Percentiles rank a stretch among this genome's conserved stretches.
These are phyloP conservation scores for Tolypeutes matacus DNA, from an alignment of 2,797 vertebrate species.

Conservation along the genomic window DNA sequence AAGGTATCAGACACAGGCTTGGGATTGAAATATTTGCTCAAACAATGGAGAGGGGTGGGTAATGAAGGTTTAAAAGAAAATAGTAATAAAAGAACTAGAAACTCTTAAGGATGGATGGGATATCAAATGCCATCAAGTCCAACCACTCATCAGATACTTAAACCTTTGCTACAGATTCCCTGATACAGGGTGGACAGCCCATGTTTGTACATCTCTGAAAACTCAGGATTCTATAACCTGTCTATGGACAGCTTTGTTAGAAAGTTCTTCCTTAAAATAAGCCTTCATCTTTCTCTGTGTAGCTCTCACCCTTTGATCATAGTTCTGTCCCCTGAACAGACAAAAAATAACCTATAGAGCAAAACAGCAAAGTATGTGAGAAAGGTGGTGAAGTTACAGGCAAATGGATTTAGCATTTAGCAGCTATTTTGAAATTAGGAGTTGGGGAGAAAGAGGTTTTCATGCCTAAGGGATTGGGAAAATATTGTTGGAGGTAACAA, in stretches of 20 bases:
- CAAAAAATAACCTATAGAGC: not conserved
- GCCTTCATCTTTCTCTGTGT: not conserved
- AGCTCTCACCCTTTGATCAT: not conserved
- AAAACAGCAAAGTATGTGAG: not conserved
- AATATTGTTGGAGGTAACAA: not conserved
- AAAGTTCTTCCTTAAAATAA: constrained; percentile 3
- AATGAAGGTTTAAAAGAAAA: not conserved
- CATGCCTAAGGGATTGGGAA: not conserved
- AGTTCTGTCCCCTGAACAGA: not conserved
- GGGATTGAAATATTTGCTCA: not conserved
- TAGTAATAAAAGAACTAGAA: not conserved
- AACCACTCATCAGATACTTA: not conserved
- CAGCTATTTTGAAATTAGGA: not conserved
- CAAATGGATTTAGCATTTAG: not conserved
- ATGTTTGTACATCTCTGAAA: not conserved
- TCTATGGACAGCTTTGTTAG: not conserved
- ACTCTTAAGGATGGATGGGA: not conserved
- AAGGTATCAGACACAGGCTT: not conserved
- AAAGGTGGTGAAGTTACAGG: not conserved
- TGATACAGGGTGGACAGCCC: not conserved
- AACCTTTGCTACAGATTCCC: not conserved
- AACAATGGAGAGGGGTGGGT: too few species aligned
- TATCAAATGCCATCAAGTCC: not conserved
- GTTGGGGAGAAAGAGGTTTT: not conserved
- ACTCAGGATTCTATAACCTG: not conserved